Conservation (phyloP, 92 coral and sea anemone genomes). For the Parazoanthus atlanticus region DNA sequence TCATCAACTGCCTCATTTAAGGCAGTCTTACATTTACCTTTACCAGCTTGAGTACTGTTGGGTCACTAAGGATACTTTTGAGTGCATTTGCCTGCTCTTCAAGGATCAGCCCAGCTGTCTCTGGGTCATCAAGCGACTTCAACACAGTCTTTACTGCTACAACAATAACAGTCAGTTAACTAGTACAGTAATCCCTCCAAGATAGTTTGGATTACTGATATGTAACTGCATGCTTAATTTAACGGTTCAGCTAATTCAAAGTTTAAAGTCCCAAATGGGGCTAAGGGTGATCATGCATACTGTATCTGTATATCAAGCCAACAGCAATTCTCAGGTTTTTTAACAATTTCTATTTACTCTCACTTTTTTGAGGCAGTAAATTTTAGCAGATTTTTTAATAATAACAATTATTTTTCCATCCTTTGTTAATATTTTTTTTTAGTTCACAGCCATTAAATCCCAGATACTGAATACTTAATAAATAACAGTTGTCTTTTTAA, state of each 20-base stretch:
- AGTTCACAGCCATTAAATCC: background rate
- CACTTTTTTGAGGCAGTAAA: too few relatives aligned
- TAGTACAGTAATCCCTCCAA: too few relatives aligned
- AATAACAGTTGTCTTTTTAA: background rate
- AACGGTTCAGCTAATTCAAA: too few relatives aligned
- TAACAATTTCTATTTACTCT: too few relatives aligned
- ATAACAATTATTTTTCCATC: background rate
- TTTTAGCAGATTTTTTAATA: too few relatives aligned
- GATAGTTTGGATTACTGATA: background rate
- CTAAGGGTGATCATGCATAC: too few relatives aligned
- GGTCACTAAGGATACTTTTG: constrained; percentile 93
- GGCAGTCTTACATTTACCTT: constrained; percentile 44
- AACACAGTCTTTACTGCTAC: constrained; percentile 91
- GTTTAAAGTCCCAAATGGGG: too few relatives aligned
- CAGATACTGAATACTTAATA: background rate
- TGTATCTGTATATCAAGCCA: too few relatives aligned
- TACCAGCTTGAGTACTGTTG: constrained; percentile 87
- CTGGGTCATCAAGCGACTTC: constrained; percentile 91
- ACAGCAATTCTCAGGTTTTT: too few relatives aligned
- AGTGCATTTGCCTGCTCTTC: constrained; percentile 97
- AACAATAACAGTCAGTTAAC: constrained; percentile 13
- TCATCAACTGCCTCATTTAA: too few relatives aligned
- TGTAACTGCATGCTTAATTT: too few relatives aligned
- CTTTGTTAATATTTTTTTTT: too few relatives aligned
- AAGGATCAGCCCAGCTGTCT: constrained; percentile 92